phyloP scores from a whole-genome alignment of 2,888 invertebrate genomes.

The Gasteruption jaculator region DNA sequence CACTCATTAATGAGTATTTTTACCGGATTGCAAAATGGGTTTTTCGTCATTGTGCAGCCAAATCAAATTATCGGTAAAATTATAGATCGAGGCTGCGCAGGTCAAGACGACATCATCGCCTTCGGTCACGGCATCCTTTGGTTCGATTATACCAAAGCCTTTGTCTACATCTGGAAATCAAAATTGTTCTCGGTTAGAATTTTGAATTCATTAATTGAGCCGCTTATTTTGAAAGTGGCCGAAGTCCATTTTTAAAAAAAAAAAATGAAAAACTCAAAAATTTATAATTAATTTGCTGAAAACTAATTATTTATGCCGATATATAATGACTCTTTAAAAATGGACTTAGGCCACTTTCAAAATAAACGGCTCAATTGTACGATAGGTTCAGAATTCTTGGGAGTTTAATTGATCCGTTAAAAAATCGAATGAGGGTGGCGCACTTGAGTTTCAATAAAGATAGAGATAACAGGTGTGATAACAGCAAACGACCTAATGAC shows the following conservation, averaged over 20 bases:
- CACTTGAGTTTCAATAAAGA: conserved; percentile 5
- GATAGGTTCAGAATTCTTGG: no score
- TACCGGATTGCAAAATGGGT: conserved; percentile 29
- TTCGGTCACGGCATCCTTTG: conserved; percentile 46
- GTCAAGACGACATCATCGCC: conserved; percentile 57
- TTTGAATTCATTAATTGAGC: neutral
- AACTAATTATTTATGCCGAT: no score
- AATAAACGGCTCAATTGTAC: no score
- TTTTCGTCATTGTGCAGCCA: conserved; percentile 51
- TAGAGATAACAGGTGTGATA: conserved; percentile 2
- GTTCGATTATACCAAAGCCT: conserved; percentile 49
- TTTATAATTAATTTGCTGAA: no score
- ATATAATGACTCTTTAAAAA: no score
- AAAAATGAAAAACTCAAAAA: no score
- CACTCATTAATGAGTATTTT: conserved; percentile 10
- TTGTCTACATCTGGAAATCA: conserved; percentile 49
- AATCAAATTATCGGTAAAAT: conserved; percentile 50
- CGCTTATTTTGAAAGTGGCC: no score
- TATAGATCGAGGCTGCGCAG: conserved; percentile 58
- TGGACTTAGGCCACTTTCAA: no score
- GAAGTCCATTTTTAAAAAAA: no score
- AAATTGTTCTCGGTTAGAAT: conserved; percentile 4
- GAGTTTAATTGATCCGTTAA: no score
- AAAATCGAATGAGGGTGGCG: no score
- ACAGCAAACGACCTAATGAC: no score